Conservation (phyloP, 2,113 vertebrate genomes). For the Nipponia nippon region DNA sequence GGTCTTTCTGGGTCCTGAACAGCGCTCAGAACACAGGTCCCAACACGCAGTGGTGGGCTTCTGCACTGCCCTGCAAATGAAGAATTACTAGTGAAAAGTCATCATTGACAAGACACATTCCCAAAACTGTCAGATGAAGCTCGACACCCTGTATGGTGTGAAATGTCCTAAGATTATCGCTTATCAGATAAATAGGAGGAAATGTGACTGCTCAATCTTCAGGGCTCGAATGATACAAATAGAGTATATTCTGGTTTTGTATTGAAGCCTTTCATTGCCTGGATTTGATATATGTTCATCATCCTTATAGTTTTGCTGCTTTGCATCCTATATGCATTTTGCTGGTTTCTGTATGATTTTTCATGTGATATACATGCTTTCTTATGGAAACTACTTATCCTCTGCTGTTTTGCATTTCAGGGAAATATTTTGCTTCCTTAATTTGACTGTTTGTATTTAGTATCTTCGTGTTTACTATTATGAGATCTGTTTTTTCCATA, state of each 20-base stretch:
- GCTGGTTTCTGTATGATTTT: neutral
- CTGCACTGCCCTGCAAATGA: neutral
- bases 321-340: neutral
- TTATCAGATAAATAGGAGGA: neutral
- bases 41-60: neutral
- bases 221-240: neutral
- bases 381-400: neutral
- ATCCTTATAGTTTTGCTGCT: neutral
- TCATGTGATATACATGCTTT: neutral
- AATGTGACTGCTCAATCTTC: neutral
- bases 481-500: neutral
- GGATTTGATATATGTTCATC: neutral
- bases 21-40: neutral
- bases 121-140: neutral
- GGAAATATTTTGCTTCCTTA: neutral
- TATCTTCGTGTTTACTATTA: neutral
- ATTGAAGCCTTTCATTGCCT: neutral
- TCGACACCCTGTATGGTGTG: rapidly evolving
- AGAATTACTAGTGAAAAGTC: neutral
- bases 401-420: neutral
- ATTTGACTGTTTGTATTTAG: neutral
- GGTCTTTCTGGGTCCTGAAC: neutral
- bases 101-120: neutral
- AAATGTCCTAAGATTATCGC: neutral
- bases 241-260: neutral